These are phyloP conservation scores for Acanthosoma haemorrhoidale DNA, from an alignment of 2,888 invertebrate species.

Conservation along the genomic window DNA sequence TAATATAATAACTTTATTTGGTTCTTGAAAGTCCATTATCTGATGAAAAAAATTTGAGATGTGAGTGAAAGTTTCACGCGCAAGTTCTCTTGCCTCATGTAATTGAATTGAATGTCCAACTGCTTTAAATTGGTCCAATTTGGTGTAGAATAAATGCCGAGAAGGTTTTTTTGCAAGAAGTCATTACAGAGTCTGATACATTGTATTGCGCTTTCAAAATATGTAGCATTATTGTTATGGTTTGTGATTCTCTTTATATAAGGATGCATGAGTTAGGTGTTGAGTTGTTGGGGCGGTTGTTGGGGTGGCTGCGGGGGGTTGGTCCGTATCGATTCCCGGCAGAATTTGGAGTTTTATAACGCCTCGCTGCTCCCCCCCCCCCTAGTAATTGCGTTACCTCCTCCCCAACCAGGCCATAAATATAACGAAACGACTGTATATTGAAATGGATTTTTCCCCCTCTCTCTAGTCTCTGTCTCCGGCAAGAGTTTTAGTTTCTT, in stretches of 20 bases:
- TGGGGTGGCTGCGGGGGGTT: conserved; percentile 2
- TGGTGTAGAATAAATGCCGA: no score
- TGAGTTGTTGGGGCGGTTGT: conserved; percentile 4
- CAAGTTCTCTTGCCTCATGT: no score
- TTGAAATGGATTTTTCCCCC: conserved; percentile 23
- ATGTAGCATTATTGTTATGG: no score
- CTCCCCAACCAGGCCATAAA: conserved; percentile 26
- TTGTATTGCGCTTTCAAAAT: neutral
- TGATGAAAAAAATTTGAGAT: no score
- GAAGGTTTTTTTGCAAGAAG: no score
- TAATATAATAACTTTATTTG: no score
- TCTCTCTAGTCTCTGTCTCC: neutral
- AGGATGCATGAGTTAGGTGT: conserved; percentile 12
- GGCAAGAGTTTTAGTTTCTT: neutral
- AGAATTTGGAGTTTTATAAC: conserved; percentile 28
- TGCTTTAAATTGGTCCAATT: no score
- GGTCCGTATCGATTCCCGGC: conserved; percentile 19
- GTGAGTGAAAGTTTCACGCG: no score
- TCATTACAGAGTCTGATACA: no score
- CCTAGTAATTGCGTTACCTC: conserved; percentile 27
- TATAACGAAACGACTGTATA: conserved; percentile 26
- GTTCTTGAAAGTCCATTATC: no score
- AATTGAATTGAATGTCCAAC: no score
- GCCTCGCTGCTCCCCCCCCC: conserved; percentile 20
- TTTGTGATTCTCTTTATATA: neutral